Percentiles rank a stretch among this genome's conserved stretches.
Evolutionary conservation across 2,797 vertebrate genomes (phyloP).

Genomic region (Sebastes trivittatus): DNA sequence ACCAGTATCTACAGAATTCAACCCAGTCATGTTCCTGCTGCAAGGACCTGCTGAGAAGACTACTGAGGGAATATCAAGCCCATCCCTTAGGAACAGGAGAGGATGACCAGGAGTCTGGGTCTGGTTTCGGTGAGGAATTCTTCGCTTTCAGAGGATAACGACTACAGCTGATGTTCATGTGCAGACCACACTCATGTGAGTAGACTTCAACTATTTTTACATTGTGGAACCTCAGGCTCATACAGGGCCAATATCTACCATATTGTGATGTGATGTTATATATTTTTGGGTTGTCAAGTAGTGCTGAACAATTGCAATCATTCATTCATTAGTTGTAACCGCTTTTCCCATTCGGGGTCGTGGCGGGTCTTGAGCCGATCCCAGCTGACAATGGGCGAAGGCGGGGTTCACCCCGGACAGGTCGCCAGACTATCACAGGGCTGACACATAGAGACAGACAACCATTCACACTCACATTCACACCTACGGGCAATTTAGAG

Average conservation of each 20-base stretch:
- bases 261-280: background rate
- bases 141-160: background rate
- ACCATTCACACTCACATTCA: no score
- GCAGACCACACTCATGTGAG: background rate
- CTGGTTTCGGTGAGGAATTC: background rate
- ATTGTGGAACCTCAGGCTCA: background rate
- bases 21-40: slow-evolving; percentile 10
- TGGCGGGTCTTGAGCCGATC: no score
- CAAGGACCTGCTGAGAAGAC: slow-evolving; percentile 8
- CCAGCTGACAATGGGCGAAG: no score
- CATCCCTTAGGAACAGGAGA: rapidly evolving
- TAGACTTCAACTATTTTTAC: background rate
- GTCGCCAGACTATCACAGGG: no score
- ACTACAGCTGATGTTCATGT: background rate
- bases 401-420: no score
- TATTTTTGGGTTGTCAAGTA: background rate
- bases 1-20: background rate
- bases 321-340: no score
- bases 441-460: no score
- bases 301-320: background rate
- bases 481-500: no score
- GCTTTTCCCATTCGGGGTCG: no score
- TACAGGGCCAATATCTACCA: background rate
- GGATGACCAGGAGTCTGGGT: background rate
- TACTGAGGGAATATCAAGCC: background rate